A percentile compares a stretch with the other conserved stretches of the same genome.
These are phyloP conservation scores for Cantharis flavilabris DNA, from an alignment of 2,888 invertebrate species.

Conservation along the genomic window DNA sequence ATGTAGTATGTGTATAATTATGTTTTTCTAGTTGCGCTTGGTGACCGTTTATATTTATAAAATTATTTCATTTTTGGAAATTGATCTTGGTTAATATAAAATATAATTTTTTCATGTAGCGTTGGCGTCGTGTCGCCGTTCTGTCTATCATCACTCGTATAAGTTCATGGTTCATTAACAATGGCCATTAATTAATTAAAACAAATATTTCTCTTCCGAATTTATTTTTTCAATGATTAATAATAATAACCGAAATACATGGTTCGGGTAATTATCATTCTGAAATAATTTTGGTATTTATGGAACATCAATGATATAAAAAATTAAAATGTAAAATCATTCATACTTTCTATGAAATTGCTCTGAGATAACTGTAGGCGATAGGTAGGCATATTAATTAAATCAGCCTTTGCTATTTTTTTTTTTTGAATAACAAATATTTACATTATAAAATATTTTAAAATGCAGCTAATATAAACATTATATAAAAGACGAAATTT, in stretches of 20 bases:
- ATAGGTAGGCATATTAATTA: background rate
- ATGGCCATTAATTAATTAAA: background rate
- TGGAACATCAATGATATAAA: background rate
- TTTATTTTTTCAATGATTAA: background rate
- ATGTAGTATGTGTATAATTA: too few relatives aligned
- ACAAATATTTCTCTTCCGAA: background rate
- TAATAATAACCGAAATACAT: too few relatives aligned
- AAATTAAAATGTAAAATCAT: background rate
- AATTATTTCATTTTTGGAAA: background rate
- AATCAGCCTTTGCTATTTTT: background rate
- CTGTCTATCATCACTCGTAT: background rate
- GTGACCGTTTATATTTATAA: background rate
- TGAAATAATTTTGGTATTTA: background rate
- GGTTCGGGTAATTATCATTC: background rate
- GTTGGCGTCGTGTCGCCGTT: background rate
- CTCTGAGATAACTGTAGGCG: background rate
- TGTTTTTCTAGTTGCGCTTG: background rate
- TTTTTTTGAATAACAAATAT: background rate
- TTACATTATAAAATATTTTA: too few relatives aligned
- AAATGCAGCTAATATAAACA: too few relatives aligned
- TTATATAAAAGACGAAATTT: too few relatives aligned
- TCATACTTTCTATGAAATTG: background rate
- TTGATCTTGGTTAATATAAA: background rate
- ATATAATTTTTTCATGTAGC: background rate
- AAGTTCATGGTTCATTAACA: too few relatives aligned